A percentile compares a stretch with the other conserved stretches of the same genome.
phyloP scores from a whole-genome alignment of 2,113 vertebrate species.

The Pica pica region DNA sequence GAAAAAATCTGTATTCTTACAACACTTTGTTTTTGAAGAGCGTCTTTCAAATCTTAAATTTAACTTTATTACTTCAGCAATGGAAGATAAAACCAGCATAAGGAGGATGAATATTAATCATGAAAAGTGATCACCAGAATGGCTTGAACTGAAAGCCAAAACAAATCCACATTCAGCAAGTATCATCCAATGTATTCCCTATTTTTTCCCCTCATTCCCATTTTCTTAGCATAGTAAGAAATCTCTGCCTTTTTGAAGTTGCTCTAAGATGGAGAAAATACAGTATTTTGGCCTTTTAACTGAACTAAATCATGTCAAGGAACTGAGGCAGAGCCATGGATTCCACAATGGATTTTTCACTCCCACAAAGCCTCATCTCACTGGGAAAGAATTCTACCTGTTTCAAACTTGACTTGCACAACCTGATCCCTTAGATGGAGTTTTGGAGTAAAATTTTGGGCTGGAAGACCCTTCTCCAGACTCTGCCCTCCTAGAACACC shows the following conservation, averaged over 20 bases:
- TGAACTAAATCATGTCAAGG: not conserved
- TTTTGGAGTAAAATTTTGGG: not conserved
- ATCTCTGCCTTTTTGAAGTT: not conserved
- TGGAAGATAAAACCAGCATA: not conserved
- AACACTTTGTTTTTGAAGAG: not conserved
- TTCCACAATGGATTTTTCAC: not conserved
- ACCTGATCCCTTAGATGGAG: not conserved
- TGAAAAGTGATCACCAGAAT: not conserved
- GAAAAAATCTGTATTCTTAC: rapidly evolving
- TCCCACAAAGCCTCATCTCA: not conserved
- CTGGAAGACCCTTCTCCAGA: not conserved
- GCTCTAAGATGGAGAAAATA: not conserved
- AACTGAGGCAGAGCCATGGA: not conserved
- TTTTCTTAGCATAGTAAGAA: not conserved
- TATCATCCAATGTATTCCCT: not conserved
- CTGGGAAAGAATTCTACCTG: not conserved
- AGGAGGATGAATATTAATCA: not conserved
- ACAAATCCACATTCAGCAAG: not conserved
- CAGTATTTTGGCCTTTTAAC: not conserved
- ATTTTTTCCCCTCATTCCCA: not conserved
- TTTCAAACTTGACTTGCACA: not conserved
- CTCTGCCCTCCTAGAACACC: not conserved
- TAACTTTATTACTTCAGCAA: not conserved
- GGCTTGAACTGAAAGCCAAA: not conserved
- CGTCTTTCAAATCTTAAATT: not conserved